These are phyloP conservation scores for Unio delphinus DNA, from an alignment of 2,888 invertebrate species.

Conservation along the genomic window DNA sequence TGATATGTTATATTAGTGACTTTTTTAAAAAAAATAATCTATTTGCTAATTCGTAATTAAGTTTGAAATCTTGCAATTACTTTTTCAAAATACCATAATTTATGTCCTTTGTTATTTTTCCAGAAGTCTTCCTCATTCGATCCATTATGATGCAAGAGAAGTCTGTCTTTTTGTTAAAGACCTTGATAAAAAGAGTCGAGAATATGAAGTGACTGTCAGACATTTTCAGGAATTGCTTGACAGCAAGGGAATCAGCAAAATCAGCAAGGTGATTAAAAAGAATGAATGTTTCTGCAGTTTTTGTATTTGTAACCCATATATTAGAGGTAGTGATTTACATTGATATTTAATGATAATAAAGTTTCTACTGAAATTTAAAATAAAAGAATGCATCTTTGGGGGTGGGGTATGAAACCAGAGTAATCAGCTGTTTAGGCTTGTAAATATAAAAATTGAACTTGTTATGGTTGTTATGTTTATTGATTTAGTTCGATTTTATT, in stretches of 20 bases:
- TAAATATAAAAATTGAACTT: neutral
- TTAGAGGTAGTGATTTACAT: neutral
- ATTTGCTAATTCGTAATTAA: no score
- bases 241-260: constrained; percentile 76
- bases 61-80: neutral
- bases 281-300: no score
- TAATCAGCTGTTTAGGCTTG: no score
- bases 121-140: constrained; percentile 61
- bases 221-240: constrained; percentile 81
- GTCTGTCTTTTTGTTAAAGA: constrained; percentile 86
- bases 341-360: no score
- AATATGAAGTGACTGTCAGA: constrained; percentile 83
- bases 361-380: no score
- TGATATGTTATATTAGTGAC: no score
- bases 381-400: no score
- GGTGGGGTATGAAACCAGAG: no score
- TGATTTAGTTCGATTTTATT: no score
- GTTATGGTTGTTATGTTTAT: neutral
- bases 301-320: neutral
- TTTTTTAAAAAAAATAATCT: no score
- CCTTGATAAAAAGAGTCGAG: constrained; percentile 80
- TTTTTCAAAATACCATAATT: neutral
- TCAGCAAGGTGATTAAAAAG: constrained; percentile 41
- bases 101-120: neutral
- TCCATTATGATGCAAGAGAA: constrained; percentile 79